Percentiles rank a stretch among this genome's conserved stretches.
Conservation (phyloP, 2,888 invertebrate species). For the Lathronympha strigana region DNA sequence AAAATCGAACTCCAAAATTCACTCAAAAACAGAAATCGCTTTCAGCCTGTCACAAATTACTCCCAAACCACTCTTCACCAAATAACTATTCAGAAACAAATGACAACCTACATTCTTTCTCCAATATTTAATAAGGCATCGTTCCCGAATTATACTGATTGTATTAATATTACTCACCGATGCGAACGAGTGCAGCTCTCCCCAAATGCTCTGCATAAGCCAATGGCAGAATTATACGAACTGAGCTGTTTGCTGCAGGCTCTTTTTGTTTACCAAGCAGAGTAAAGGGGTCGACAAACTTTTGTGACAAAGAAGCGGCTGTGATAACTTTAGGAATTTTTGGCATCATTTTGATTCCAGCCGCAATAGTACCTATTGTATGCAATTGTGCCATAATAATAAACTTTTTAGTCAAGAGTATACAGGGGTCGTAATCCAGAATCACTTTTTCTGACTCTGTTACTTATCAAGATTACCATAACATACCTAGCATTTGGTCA, state of each 20-base stretch:
- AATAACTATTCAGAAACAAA: background rate
- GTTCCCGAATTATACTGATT: background rate
- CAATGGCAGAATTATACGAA: constrained; percentile 30
- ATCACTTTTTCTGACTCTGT: no score
- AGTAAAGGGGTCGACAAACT: constrained; percentile 2
- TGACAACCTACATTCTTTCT: background rate
- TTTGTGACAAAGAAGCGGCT: background rate
- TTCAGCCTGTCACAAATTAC: no score
- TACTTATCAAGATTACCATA: no score
- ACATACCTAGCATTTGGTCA: no score
- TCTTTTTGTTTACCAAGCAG: constrained; percentile 16
- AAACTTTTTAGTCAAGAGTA: no score
- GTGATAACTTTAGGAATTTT: background rate
- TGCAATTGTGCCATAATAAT: no score
- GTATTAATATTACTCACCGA: background rate
- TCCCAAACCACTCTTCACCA: background rate
- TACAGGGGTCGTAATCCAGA: no score
- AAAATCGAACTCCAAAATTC: no score
- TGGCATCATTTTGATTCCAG: background rate
- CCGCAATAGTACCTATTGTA: no score
- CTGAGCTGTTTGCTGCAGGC: constrained; percentile 29
- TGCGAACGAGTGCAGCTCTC: constrained; percentile 20
- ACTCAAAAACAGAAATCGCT: no score
- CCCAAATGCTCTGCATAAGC: constrained; percentile 26
- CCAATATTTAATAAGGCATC: background rate